A percentile compares a stretch with the other conserved stretches of the same genome.
These are phyloP conservation scores for Acropora yongei DNA, from an alignment of 64 coral and sea anemone species.

Conservation along the genomic window DNA sequence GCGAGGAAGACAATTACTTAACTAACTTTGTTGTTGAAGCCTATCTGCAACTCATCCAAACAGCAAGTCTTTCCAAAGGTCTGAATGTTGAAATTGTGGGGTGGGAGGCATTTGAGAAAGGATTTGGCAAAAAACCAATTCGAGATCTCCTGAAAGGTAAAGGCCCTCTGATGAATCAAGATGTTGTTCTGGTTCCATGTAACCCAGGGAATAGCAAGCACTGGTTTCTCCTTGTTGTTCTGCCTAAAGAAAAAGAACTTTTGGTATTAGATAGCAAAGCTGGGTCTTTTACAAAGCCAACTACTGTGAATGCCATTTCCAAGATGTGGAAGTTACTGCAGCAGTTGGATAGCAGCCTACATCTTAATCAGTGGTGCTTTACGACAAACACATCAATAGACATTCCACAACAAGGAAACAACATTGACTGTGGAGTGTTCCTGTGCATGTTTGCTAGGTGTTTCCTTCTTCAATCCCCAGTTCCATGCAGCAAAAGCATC, in stretches of 20 bases:
- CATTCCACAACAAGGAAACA: constrained; percentile 62
- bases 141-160: constrained; percentile 48
- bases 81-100: constrained; percentile 41
- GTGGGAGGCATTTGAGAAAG: constrained; percentile 70
- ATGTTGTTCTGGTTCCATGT: constrained; percentile 62
- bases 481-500: background rate
- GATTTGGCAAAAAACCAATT: background rate
- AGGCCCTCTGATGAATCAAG: constrained; percentile 39
- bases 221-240: constrained; percentile 54
- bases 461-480: constrained; percentile 1
- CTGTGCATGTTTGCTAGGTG: constrained; percentile 33
- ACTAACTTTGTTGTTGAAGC: constrained; percentile 66
- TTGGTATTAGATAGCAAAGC: constrained; percentile 37
- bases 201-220: constrained; percentile 45
- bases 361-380: constrained; percentile 30
- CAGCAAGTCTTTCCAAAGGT: constrained; percentile 8
- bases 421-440: constrained; percentile 47
- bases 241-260: constrained; percentile 43
- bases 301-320: background rate
- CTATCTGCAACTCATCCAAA: constrained; percentile 50
- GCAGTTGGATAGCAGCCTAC: constrained; percentile 14
- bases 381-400: background rate
- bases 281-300: constrained; percentile 28
- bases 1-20: constrained; percentile 64
- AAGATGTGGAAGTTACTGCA: constrained; percentile 40